Base-by-base conservation (phyloP, 1,140 invertebrate genomes). In the Ostrea denselamellosa region DNA sequence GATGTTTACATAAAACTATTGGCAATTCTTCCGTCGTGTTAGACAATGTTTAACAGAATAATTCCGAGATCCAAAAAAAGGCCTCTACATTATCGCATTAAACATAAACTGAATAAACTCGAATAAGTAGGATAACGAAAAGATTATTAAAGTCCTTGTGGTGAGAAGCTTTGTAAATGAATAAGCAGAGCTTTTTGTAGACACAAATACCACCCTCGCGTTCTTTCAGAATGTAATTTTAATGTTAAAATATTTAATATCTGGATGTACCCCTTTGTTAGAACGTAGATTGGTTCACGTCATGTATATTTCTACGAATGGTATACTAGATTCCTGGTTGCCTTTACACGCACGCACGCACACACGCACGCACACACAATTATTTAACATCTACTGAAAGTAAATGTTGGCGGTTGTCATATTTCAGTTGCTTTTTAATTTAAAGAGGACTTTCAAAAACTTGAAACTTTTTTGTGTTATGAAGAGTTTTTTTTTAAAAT, bases 31-130 rank as follows among this genome's bases (percentile, higher is more conserved):
- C 25, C 28, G 9, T 34, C 17, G 12, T 77, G 68, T 28, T 77
- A 77, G 68, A 77, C 28, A 77, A 25, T 77, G 22, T 28, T 77
- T 77, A 77, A 77, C 28, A 25, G 68, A 77, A 28, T 77, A 77
- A 28, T 77, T 77, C 68, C 7, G 25, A 34, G 68, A 71, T 71
- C 22, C 8, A 19, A 25, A 25, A 77, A 77, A 14, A 77, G n/a
- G n/a, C n/a, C 68, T 25, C 28, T 12, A 34, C 68, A 25, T 5
- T 62, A 62, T 77, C 25, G 28, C 28, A 77, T 77, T 77, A 77
- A 77, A 77, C 25, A 22, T 22, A 77, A 77, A 77, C 2, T 28
- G 68, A 77, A 34, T 77, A 77, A 77, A 34, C 68, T 34, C 25
- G 68, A 9, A 77, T 77, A 28, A 77, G 28, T 25, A 28, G 68